Evolutionary conservation across 2,888 invertebrate genomes (phyloP).

Genomic region (Yponomeuta cagnagella): DNA sequence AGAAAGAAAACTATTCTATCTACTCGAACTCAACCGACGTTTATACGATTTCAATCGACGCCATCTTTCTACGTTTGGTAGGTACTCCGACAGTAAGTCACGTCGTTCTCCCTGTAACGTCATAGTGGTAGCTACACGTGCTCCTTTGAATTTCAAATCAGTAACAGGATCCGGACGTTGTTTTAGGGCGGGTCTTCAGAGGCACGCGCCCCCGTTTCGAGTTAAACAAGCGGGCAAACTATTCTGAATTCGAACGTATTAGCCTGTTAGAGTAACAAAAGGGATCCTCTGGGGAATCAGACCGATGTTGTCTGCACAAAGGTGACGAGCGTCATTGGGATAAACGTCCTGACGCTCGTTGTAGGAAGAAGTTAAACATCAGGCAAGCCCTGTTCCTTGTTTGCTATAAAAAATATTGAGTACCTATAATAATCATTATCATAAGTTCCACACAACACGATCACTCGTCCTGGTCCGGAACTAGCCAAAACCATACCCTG

Average conservation of each 20-base stretch:
- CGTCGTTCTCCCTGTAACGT: neutral
- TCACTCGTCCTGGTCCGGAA: too few relatives aligned
- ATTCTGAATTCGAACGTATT: neutral
- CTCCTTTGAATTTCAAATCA: slow-evolving; percentile 1
- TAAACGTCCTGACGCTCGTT: too few relatives aligned
- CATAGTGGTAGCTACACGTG: neutral
- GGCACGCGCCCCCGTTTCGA: neutral
- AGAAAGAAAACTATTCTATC: too few relatives aligned
- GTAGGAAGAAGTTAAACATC: too few relatives aligned
- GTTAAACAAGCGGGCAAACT: neutral
- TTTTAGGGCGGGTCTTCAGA: neutral
- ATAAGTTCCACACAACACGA: too few relatives aligned
- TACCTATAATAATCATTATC: too few relatives aligned
- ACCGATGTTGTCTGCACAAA: neutral
- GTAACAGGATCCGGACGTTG: slow-evolving; percentile 1
- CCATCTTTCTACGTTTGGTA: neutral
- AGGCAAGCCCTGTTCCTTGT: too few relatives aligned
- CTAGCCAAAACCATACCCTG: too few relatives aligned
- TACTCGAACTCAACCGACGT: too few relatives aligned
- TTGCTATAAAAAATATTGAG: too few relatives aligned
- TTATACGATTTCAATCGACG: neutral
- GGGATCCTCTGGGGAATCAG: neutral
- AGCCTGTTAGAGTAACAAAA: neutral
- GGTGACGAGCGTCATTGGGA: too few relatives aligned
- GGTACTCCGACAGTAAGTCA: neutral